A percentile compares a stretch with the other conserved stretches of the same genome.
Evolutionary conservation across 2,797 vertebrate genomes (phyloP).

Genomic region (Tapirus indicus): DNA sequence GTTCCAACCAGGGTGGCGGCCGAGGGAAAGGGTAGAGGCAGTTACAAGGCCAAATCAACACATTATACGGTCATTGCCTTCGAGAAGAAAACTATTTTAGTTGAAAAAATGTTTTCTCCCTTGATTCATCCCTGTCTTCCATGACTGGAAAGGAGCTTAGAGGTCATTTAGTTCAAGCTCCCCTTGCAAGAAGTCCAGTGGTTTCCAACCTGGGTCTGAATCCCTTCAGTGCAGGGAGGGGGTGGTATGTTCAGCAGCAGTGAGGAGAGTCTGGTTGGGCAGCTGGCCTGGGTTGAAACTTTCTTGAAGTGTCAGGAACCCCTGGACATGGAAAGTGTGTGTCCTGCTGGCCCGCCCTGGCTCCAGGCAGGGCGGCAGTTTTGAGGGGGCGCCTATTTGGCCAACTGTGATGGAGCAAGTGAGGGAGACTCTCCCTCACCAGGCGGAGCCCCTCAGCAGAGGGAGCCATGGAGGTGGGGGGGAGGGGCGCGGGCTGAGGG

Average conservation of each 20-base stretch:
- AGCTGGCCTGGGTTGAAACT: background rate
- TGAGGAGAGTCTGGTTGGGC: background rate
- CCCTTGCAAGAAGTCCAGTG: background rate
- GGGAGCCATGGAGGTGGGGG: background rate
- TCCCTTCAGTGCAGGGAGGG: background rate
- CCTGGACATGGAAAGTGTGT: background rate
- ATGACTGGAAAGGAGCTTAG: background rate
- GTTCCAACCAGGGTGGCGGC: background rate
- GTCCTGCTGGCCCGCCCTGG: too few species aligned
- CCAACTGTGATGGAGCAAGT: background rate
- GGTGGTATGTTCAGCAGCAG: background rate
- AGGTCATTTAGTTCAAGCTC: background rate
- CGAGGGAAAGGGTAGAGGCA: background rate
- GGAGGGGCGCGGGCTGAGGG: background rate
- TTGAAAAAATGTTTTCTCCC: constrained; percentile 24
- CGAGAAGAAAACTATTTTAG: constrained; percentile 46
- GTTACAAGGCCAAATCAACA: background rate
- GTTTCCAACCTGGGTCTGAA: background rate
- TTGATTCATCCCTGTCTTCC: background rate
- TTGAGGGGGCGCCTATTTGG: background rate
- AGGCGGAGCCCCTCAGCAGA: background rate
- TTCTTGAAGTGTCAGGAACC: background rate
- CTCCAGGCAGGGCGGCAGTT: background rate
- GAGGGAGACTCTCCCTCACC: background rate
- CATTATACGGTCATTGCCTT: background rate